phyloP scores from a whole-genome alignment of 2,797 vertebrate species.

The Malurus leucopterus region DNA sequence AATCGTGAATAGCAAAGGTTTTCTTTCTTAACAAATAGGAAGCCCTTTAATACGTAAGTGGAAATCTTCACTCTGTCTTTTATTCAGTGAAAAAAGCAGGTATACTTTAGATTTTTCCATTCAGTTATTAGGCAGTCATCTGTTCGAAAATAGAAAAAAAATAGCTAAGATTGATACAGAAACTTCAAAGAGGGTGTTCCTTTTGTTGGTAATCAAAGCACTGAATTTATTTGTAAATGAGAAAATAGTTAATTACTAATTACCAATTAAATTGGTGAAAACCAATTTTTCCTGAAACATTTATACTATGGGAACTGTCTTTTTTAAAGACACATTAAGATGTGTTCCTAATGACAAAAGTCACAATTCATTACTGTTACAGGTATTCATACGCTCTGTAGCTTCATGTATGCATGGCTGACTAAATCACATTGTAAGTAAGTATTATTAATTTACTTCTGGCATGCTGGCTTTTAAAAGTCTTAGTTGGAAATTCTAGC shows the following conservation, averaged over 20 bases:
- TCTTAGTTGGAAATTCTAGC: neutral
- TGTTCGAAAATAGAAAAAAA: neutral
- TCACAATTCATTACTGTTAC: neutral
- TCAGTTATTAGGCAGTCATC: neutral
- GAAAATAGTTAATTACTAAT: neutral
- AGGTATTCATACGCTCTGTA: neutral
- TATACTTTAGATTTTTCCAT: neutral
- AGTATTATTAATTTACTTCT: neutral
- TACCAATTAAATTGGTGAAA: neutral
- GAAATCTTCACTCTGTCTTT: neutral
- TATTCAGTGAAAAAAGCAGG: neutral
- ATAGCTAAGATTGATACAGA: neutral
- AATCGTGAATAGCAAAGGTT: neutral
- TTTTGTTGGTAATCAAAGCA: neutral
- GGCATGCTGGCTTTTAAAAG: neutral
- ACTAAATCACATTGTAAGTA: neutral
- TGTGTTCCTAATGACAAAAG: neutral
- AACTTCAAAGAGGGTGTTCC: neutral
- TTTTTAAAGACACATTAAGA: neutral
- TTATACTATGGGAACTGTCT: neutral
- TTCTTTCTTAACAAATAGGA: neutral
- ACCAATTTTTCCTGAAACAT: constrained; percentile 2
- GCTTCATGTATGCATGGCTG: neutral
- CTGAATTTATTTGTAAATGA: neutral
- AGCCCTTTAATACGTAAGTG: neutral